Base-by-base conservation (phyloP, 1,140 invertebrate genomes). In the Dreissena polymorpha region DNA sequence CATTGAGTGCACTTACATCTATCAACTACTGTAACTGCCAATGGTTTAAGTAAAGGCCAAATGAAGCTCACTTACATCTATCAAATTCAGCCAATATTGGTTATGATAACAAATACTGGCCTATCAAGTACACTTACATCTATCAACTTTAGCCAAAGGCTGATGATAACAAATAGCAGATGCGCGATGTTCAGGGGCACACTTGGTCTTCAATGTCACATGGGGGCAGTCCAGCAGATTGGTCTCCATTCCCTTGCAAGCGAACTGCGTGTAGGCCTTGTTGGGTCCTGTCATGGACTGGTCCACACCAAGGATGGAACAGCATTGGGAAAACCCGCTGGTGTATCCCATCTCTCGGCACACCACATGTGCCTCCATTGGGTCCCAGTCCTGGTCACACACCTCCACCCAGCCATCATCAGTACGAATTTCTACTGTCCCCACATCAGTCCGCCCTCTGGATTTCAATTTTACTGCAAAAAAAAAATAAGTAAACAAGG, bases 371-470 rank as follows among this genome's bases (percentile, higher is more conserved):
- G 89, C 89, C 65, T 89, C 88, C 6, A 64, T 53, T 69, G 87
- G 75, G 49, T 85, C 86, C 89, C 89, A 90, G 13, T 82, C 81
- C 21, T 79, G 74, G 64, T 89, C 88, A 76, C 90, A 91, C 12
- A 91, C 90, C 29, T 88, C 82, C 18, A 86, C 75, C 88, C 88
- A 90, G 6, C 74, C 84, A 29, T 80, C 84, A 14, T 85, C 68
- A 10, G 75, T 79, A 16, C 82, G 79, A 51, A 89, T 86, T 84
- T 88, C 86, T 25, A 89, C 86, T 23, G 85, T 86, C 10, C 88
- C 88, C 13, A 87, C 81, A 85, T 89, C 63, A 57, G 86, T 89
- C 29, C 85, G 60, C 25, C 88, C 86, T 55, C 88, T 77, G 63
- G 88, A 89, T 75, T 89, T 85, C 70, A 89, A 85, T 74, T 85